Evolutionary conservation across 2,888 invertebrate genomes (phyloP).

Genomic region (Acleris holmiana): DNA sequence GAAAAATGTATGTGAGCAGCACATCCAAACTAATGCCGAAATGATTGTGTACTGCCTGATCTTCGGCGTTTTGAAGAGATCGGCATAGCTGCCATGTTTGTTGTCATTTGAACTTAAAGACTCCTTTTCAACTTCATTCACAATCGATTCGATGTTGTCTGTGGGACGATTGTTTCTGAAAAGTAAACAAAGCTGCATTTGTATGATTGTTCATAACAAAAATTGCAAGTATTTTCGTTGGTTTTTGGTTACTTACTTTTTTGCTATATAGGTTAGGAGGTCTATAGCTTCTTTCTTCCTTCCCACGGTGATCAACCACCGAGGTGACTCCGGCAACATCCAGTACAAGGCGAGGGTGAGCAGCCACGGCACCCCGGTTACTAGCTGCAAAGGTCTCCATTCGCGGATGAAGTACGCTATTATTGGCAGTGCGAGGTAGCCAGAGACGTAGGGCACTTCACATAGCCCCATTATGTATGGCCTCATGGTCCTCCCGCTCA

Average conservation of each 20-base stretch:
- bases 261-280: constrained; percentile 87
- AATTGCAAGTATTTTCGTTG: neutral
- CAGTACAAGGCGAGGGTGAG: constrained; percentile 86
- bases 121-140: constrained; percentile 66
- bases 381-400: constrained; percentile 85
- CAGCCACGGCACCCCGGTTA: constrained; percentile 79
- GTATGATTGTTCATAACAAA: neutral
- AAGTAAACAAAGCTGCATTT: constrained; percentile 25
- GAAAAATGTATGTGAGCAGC: constrained; percentile 92
- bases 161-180: constrained; percentile 73
- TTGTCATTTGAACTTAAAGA: constrained; percentile 45
- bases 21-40: constrained; percentile 90
- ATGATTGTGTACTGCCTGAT: constrained; percentile 87
- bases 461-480: constrained; percentile 82
- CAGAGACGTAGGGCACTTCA: constrained; percentile 83
- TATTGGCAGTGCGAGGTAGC: constrained; percentile 82
- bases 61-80: constrained; percentile 88
- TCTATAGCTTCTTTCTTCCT: constrained; percentile 85
- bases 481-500: constrained; percentile 82
- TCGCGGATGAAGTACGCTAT: constrained; percentile 85
- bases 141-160: constrained; percentile 59
- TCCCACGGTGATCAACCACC: constrained; percentile 90
- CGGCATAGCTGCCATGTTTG: constrained; percentile 74
- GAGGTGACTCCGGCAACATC: constrained; percentile 91
- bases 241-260: constrained; percentile 50